A percentile compares a stretch with the other conserved stretches of the same genome.
Conservation (phyloP, 2,888 invertebrate species). For the Ophioninae sp. region DNA sequence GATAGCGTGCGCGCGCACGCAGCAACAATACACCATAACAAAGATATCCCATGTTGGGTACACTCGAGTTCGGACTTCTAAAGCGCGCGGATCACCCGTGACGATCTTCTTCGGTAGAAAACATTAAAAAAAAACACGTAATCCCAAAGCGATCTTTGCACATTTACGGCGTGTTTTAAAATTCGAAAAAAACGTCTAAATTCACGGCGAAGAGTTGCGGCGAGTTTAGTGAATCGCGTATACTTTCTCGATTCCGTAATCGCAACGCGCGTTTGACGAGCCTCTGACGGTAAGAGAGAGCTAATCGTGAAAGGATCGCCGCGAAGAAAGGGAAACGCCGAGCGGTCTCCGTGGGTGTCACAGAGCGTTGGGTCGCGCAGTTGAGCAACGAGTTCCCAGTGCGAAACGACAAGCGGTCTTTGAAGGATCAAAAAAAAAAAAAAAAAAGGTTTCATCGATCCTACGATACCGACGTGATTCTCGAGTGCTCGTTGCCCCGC, state of each 20-base stretch:
- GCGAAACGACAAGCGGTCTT: neutral
- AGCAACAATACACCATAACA: constrained; percentile 63
- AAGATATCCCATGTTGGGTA: constrained; percentile 60
- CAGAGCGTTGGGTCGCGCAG: constrained; percentile 36
- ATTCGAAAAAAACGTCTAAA: neutral
- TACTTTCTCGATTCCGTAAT: constrained; percentile 11
- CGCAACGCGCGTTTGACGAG: constrained; percentile 20
- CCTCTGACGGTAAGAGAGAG: constrained; percentile 22
- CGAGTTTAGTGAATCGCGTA: constrained; percentile 9
- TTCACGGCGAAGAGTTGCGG: neutral
- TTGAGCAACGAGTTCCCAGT: constrained; percentile 33
- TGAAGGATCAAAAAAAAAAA: neutral
- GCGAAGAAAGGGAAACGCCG: constrained; percentile 45
- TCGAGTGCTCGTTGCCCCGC: constrained; percentile 4
- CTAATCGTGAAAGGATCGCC: constrained; percentile 38
- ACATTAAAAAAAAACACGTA: neutral
- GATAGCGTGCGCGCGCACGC: constrained; percentile 49
- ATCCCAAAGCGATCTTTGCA: neutral
- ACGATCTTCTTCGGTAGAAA: constrained; percentile 2
- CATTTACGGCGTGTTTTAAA: neutral
- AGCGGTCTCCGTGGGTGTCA: constrained; percentile 33
- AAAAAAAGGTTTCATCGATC: constrained; percentile 1
- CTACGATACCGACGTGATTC: constrained; percentile 14
- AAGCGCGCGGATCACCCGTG: constrained; percentile 52
- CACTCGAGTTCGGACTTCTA: constrained; percentile 68